These are phyloP conservation scores for Trematomus loennbergii DNA, from an alignment of 2,113 vertebrate genomes.

Conservation along the genomic window DNA sequence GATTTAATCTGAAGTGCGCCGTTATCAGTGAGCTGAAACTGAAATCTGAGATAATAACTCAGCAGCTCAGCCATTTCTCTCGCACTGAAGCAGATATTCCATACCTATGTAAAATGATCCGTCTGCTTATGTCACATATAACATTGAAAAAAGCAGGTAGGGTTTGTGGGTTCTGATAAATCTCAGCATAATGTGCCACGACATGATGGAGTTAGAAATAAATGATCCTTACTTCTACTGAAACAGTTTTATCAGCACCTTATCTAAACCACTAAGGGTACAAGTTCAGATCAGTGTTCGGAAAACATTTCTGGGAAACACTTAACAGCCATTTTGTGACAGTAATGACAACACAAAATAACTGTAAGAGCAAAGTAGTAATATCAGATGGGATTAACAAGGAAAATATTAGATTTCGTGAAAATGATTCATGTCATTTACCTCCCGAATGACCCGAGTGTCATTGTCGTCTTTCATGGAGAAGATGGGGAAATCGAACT, in stretches of 20 bases:
- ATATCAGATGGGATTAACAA: neutral
- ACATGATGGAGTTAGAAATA: conserved; percentile 3
- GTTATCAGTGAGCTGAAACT: neutral
- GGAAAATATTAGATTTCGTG: neutral
- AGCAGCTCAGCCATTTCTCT: neutral
- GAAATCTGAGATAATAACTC: neutral
- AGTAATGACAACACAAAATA: neutral
- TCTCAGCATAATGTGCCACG: conserved; percentile 16
- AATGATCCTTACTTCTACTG: neutral
- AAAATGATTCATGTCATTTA: conserved; percentile 51
- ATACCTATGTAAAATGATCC: neutral
- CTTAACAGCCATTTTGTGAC: neutral
- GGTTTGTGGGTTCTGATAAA: conserved; percentile 19
- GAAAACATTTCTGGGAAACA: neutral
- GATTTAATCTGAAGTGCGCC: neutral
- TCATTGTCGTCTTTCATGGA: conserved; percentile 91
- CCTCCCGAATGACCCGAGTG: conserved; percentile 91
- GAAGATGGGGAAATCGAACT: conserved; percentile 94
- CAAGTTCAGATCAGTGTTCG: conserved; percentile 12
- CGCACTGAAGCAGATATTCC: neutral
- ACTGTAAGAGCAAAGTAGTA: neutral
- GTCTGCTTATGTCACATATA: conserved; percentile 13
- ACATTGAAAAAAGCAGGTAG: neutral
- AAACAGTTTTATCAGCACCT: conserved; percentile 10
- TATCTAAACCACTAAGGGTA: neutral